Evolutionary conservation across 2,797 vertebrate genomes (phyloP).

Genomic region (Anisognathus igniventris): DNA sequence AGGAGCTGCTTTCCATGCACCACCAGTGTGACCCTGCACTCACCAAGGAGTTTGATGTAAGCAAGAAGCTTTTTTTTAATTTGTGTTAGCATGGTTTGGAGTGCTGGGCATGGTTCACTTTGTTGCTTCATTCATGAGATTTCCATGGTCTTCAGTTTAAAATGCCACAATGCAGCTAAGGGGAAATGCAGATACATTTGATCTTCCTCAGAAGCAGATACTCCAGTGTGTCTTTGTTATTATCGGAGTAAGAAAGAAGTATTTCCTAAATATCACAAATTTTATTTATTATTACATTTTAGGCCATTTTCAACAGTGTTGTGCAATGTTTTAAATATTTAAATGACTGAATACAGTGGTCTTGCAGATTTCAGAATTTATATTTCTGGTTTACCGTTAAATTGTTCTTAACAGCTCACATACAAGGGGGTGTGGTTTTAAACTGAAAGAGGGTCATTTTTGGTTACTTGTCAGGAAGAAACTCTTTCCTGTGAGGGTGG

Average conservation of each 20-base stretch:
- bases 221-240: not conserved
- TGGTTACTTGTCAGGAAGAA: not conserved
- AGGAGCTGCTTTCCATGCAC: conserved; percentile 94
- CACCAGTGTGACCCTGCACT: conserved; percentile 95
- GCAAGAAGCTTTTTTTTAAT: conserved; percentile 27
- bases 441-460: not conserved
- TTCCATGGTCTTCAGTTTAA: not conserved
- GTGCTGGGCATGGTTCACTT: not conserved
- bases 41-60: conserved; percentile 97
- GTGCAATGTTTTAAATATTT: not conserved
- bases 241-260: not conserved
- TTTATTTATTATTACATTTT: not conserved
- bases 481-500: not conserved
- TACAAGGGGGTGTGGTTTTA: not conserved
- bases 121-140: not conserved
- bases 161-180: not conserved
- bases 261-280: not conserved
- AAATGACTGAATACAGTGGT: fast-evolving
- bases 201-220: not conserved
- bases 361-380: not conserved
- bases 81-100: not conserved
- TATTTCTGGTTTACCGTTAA: not conserved
- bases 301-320: not conserved
- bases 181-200: not conserved
- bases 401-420: not conserved